Conservation (phyloP, 2,797 vertebrate genomes). For the Gymnothorax reevesii region DNA sequence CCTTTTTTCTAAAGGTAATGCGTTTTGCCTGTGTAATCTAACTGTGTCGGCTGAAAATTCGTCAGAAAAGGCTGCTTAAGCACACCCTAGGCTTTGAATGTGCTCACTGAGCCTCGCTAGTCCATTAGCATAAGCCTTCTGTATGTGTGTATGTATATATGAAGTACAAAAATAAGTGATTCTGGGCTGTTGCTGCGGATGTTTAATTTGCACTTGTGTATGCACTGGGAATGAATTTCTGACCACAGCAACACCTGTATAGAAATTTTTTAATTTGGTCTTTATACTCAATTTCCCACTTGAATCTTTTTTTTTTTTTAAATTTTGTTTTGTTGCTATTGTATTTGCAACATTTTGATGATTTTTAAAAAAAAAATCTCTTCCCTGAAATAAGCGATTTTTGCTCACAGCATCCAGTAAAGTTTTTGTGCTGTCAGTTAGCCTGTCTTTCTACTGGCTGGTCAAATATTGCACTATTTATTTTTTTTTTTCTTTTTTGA, state of each 20-base stretch:
- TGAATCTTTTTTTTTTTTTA: background rate
- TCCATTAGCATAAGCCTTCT: background rate
- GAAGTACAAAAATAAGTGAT: background rate
- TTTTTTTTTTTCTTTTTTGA: too few species aligned
- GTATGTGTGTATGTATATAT: background rate
- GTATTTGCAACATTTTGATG: background rate
- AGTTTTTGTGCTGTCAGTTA: background rate
- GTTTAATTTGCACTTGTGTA: background rate
- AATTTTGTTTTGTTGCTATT: background rate
- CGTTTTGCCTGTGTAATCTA: too few species aligned
- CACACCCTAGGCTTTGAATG: background rate
- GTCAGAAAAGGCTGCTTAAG: background rate
- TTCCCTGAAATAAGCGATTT: background rate
- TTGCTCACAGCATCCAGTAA: background rate
- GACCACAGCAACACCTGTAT: background rate
- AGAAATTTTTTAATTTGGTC: background rate
- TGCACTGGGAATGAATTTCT: background rate
- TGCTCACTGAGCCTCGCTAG: background rate
- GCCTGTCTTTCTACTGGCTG: too few species aligned
- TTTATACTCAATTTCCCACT: background rate
- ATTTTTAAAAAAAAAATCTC: too few species aligned
- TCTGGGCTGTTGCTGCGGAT: background rate
- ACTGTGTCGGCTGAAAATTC: background rate
- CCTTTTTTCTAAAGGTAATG: too few species aligned
- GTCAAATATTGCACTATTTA: too few species aligned